Conservation (phyloP, 2,113 vertebrate genomes). For the Pao palembangensis region DNA sequence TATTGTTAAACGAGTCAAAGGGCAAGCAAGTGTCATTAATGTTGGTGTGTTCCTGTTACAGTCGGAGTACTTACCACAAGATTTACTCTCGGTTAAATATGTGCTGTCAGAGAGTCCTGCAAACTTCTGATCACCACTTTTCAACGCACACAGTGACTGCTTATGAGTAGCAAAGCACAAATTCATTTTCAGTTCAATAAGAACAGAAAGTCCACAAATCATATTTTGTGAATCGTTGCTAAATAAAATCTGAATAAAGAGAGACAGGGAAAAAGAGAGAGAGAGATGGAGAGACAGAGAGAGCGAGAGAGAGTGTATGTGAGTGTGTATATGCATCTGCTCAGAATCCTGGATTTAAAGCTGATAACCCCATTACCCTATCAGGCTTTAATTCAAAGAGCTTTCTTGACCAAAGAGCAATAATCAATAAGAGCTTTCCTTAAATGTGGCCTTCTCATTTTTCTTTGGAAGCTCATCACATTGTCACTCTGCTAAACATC, state of each 20-base stretch:
- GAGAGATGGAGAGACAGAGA: no score
- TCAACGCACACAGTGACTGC: no score
- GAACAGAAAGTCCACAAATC: conserved; percentile 6
- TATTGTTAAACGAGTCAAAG: no score
- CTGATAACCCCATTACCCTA: conserved; percentile 54
- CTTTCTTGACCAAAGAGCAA: conserved; percentile 32
- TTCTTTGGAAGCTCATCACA: conserved; percentile 48
- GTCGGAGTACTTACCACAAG: no score
- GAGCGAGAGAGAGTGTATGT: no score
- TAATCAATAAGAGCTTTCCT: conserved; percentile 8
- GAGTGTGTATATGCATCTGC: conserved; percentile 12
- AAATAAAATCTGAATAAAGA: conserved; percentile 26
- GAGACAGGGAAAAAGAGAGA: not conserved
- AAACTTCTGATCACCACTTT: no score
- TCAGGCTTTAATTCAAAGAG: conserved; percentile 54
- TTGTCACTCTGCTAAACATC: conserved; percentile 30
- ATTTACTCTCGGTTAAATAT: no score
- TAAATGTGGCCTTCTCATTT: conserved; percentile 31
- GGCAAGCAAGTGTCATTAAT: no score
- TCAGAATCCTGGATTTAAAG: conserved; percentile 18
- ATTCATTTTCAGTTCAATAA: no score
- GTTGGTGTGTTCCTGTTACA: no score
- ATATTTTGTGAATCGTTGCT: no score
- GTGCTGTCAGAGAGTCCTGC: no score
- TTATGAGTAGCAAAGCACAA: not conserved